Evolutionary conservation across 2,888 invertebrate genomes (phyloP).

Genomic region (Geophilus truncorum): DNA sequence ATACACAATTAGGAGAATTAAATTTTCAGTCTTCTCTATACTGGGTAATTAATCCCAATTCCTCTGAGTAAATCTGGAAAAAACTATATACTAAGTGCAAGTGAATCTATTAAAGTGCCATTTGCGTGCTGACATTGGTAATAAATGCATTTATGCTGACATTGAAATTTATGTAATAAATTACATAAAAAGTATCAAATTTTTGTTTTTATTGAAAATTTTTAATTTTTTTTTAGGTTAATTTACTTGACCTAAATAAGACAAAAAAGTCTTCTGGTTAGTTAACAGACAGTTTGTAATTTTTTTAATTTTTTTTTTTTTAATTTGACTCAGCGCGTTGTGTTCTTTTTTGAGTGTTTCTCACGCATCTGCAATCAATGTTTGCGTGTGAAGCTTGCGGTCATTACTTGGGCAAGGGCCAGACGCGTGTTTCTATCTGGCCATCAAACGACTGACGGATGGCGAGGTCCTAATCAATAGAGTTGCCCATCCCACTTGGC

Average conservation of each 20-base stretch:
- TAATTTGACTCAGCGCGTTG: not conserved
- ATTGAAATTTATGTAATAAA: too few relatives aligned
- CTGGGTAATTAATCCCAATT: not conserved
- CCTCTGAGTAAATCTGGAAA: not conserved
- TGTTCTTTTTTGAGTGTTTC: not conserved
- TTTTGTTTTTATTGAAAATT: too few relatives aligned
- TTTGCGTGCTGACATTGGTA: too few relatives aligned
- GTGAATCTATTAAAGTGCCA: too few relatives aligned
- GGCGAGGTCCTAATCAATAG: not conserved
- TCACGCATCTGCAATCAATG: conserved; percentile 12
- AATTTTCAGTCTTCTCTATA: not conserved
- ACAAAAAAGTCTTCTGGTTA: not conserved
- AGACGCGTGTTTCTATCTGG: conserved; percentile 3
- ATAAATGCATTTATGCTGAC: too few relatives aligned
- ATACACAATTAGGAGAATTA: conserved; percentile 7
- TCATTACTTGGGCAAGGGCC: conserved; percentile 20
- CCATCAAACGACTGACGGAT: conserved; percentile 6
- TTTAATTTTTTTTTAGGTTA: too few relatives aligned
- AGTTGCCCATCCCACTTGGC: not conserved
- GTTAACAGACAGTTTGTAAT: not conserved
- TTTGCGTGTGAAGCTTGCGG: conserved; percentile 16
- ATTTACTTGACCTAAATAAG: too few relatives aligned
- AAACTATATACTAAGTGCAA: not conserved
- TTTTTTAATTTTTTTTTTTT: not conserved
- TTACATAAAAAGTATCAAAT: too few relatives aligned